Evolutionary conservation across 2,888 invertebrate species (phyloP).

Genomic region (Rotaria magnacalcarata): DNA sequence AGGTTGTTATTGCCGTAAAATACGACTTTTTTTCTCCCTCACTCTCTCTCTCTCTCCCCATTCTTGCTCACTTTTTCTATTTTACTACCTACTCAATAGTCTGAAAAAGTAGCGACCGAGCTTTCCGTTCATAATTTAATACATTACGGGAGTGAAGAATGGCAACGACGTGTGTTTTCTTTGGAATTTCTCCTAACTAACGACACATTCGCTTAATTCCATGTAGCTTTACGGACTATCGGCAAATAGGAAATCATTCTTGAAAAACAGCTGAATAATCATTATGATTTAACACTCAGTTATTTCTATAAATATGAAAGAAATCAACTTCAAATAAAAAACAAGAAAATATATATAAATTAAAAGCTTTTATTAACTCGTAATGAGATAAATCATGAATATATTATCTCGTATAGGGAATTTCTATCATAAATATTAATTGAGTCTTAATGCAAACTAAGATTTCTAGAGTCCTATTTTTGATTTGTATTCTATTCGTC

Average conservation of each 20-base stretch:
- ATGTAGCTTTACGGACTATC: neutral
- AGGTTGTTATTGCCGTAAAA: neutral
- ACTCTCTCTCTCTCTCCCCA: neutral
- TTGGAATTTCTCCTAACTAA: neutral
- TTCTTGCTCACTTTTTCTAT: neutral
- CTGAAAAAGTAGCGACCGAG: neutral
- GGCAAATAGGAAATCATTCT: neutral
- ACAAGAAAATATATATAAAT: too few species aligned
- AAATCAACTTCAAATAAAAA: too few species aligned
- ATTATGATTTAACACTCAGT: neutral
- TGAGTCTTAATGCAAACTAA: too few species aligned
- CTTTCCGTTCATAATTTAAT: conserved; percentile 25
- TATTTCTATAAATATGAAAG: too few species aligned
- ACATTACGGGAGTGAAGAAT: neutral
- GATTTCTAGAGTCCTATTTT: too few species aligned
- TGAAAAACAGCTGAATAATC: neutral
- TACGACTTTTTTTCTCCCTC: neutral
- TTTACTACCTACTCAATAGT: neutral
- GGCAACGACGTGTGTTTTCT: conserved; percentile 8
- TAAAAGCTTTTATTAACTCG: too few species aligned
- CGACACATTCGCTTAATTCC: neutral
- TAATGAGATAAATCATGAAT: too few species aligned
- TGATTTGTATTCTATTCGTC: too few species aligned
- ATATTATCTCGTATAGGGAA: too few species aligned
- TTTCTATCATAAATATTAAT: too few species aligned